Percentiles rank a stretch among this genome's conserved stretches.
Evolutionary conservation across 2,888 invertebrate species (phyloP).

Genomic region (Zaprionus bogoriensis): DNA sequence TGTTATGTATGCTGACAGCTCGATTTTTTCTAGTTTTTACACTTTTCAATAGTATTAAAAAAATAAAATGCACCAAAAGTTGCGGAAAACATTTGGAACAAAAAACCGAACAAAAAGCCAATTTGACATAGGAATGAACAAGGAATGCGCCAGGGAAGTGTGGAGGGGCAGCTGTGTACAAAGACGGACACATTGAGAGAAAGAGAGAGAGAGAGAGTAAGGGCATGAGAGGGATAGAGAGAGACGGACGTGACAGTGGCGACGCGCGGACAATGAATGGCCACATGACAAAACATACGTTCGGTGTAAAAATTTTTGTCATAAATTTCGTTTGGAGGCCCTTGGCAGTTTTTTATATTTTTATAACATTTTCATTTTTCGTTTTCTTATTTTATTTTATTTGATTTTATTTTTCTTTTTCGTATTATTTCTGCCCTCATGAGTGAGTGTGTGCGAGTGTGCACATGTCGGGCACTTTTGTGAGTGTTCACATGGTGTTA

Average conservation of each 20-base stretch:
- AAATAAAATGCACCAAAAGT: constrained; percentile 48
- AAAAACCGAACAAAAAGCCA: constrained; percentile 58
- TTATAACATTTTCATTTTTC: constrained; percentile 4
- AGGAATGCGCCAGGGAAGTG: background rate
- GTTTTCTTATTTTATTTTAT: background rate
- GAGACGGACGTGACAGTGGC: constrained; percentile 29
- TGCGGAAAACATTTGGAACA: constrained; percentile 47
- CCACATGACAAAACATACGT: constrained; percentile 75
- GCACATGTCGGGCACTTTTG: constrained; percentile 9
- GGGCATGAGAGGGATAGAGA: background rate
- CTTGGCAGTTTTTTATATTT: constrained; percentile 37
- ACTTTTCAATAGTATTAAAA: constrained; percentile 37
- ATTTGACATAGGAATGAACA: constrained; percentile 19
- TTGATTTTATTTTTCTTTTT: background rate
- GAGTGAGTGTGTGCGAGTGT: background rate
- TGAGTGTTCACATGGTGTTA: constrained; percentile 5
- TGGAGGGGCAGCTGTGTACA: background rate
- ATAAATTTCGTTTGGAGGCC: constrained; percentile 66
- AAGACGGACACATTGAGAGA: background rate
- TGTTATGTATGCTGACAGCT: constrained; percentile 63
- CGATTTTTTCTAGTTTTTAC: constrained; percentile 55
- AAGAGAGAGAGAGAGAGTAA: background rate
- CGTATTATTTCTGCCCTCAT: background rate
- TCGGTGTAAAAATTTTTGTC: constrained; percentile 64
- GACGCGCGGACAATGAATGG: constrained; percentile 64